Conservation (phyloP, 2,113 vertebrate species). For the Oplegnathus fasciatus region DNA sequence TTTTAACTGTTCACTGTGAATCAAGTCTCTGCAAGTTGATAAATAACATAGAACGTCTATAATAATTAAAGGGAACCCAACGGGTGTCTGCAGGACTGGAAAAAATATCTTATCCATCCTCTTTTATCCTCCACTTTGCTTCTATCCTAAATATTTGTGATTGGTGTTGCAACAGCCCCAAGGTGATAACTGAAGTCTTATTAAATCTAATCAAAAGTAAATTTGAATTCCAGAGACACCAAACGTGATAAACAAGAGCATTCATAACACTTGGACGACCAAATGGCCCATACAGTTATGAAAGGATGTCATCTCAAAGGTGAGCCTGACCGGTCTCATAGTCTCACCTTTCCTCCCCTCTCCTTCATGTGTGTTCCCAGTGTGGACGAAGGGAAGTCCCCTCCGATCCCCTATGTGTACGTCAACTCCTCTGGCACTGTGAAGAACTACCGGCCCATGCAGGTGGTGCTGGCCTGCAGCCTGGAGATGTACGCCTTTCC, state of each 20-base stretch:
- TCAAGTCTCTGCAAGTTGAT: neutral
- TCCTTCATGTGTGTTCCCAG: conserved; percentile 63
- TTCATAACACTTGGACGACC: neutral
- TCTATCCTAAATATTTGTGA: neutral
- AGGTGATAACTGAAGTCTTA: neutral
- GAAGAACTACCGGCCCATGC: conserved; percentile 88
- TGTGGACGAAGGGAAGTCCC: conserved; percentile 85
- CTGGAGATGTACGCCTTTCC: conserved; percentile 89
- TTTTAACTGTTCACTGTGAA: too few species aligned
- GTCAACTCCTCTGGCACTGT: conserved; percentile 89
- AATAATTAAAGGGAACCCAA: neutral
- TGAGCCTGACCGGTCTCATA: neutral
- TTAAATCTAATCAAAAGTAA: neutral
- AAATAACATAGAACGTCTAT: neutral
- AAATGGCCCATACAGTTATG: neutral
- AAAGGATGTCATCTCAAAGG: neutral
- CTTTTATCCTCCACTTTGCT: neutral
- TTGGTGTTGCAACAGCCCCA: neutral
- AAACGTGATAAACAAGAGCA: neutral
- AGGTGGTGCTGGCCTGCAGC: conserved; percentile 87
- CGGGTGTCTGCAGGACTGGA: too few species aligned
- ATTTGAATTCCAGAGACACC: neutral
- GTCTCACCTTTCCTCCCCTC: conserved; percentile 4
- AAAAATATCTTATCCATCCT: neutral
- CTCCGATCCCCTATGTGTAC: conserved; percentile 87